phyloP scores from a whole-genome alignment of 2,113 vertebrate species.

The Varanus salvator region DNA sequence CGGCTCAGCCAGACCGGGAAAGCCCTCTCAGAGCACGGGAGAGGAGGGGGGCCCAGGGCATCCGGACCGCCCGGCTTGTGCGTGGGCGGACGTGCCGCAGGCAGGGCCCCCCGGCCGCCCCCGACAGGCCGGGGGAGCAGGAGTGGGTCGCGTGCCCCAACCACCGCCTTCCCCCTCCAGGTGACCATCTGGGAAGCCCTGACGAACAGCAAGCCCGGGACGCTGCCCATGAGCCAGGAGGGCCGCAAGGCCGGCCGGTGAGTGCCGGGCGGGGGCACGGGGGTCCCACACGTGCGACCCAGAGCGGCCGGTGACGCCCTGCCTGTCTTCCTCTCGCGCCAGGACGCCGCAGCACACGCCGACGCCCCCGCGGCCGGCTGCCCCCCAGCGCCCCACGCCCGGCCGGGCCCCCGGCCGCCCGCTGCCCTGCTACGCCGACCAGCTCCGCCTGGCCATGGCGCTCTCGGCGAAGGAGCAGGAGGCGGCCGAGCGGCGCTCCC shows the following conservation, averaged over 20 bases:
- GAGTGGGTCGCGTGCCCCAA: too few species aligned
- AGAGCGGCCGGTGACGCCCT: not conserved
- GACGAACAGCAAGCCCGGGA: conserved; percentile 97
- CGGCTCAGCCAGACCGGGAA: not conserved
- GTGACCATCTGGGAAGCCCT: conserved; percentile 98
- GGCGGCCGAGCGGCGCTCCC: conserved; percentile 84
- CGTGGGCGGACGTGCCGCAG: too few species aligned
- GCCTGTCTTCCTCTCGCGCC: conserved; percentile 4
- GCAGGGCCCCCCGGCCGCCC: too few species aligned
- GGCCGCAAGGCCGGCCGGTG: conserved; percentile 89
- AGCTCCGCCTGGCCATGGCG: conserved; percentile 94
- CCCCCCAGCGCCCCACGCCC: conserved; percentile 60
- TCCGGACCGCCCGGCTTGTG: too few species aligned
- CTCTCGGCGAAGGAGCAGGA: conserved; percentile 92
- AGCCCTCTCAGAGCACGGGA: too few species aligned
- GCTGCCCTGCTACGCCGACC: conserved; percentile 88
- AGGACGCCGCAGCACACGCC: conserved; percentile 89
- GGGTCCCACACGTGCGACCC: not conserved
- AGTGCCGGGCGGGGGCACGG: conserved; percentile 38
- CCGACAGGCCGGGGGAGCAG: too few species aligned
- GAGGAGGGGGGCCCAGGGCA: too few species aligned
- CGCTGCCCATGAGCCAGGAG: conserved; percentile 86
- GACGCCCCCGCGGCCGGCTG: conserved; percentile 58
- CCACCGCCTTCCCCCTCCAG: conserved; percentile 59
- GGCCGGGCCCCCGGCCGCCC: conserved; percentile 74